These are phyloP conservation scores for Sylvietta virens DNA, from an alignment of 2,113 vertebrate species.

Conservation along the genomic window DNA sequence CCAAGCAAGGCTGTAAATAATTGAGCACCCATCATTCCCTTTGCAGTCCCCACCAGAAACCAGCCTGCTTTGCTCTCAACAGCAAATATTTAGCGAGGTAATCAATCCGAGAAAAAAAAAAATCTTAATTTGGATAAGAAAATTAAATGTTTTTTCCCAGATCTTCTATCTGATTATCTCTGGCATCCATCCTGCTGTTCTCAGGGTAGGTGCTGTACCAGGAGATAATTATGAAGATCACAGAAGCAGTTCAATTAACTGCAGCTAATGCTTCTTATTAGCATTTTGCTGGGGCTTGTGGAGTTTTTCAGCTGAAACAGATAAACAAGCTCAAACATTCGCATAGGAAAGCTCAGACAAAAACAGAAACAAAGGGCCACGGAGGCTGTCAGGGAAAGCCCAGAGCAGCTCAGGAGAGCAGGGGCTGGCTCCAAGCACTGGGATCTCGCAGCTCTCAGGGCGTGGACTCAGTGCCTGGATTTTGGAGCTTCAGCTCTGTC, in stretches of 20 bases:
- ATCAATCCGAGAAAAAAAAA: neutral
- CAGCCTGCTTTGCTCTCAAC: neutral
- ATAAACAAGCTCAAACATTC: conserved; percentile 18
- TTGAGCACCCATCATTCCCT: conserved; percentile 1
- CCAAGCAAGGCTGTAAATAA: conserved; percentile 40
- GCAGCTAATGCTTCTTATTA: conserved; percentile 53
- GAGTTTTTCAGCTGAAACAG: conserved; percentile 25
- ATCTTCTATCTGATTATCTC: neutral
- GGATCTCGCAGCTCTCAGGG: accelerated
- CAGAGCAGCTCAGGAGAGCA: neutral
- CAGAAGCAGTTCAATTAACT: conserved; percentile 44
- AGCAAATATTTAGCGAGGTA: conserved; percentile 33
- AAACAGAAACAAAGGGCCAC: neutral
- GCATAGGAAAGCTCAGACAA: neutral
- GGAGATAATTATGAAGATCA: conserved; percentile 31
- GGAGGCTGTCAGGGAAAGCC: neutral
- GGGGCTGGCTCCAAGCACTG: neutral
- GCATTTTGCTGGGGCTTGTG: conserved; percentile 29
- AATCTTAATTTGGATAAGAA: conserved; percentile 25
- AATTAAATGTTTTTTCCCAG: neutral
- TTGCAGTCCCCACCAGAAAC: neutral
- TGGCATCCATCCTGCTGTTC: neutral
- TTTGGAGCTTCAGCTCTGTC: neutral
- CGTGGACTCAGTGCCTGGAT: accelerated
- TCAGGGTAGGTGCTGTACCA: neutral